phyloP scores from a whole-genome alignment of 2,113 vertebrate genomes.

The Onychostruthus taczanowskii region DNA sequence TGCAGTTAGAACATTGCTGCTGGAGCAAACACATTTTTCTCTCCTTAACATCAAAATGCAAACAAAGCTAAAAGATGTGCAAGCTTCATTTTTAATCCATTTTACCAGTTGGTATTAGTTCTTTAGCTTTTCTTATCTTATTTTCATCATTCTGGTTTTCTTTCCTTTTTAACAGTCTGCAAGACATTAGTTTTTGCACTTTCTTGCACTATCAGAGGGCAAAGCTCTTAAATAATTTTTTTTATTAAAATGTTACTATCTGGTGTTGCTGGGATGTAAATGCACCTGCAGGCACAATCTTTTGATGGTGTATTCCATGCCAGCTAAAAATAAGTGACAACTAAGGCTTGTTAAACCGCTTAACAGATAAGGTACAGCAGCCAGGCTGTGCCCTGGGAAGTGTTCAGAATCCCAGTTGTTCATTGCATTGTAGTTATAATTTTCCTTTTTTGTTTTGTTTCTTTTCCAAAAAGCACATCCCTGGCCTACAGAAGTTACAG shows the following conservation, averaged over 20 bases:
- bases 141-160: not conserved
- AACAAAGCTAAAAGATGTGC: not conserved
- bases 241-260: not conserved
- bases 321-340: constrained; percentile 57
- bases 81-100: not conserved
- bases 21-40: not conserved
- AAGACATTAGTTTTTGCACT: not conserved
- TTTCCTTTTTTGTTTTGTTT: not conserved
- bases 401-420: not conserved
- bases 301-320: not conserved
- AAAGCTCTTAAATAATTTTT: not conserved
- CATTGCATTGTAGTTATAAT: not conserved
- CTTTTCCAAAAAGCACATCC: not conserved
- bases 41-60: not conserved
- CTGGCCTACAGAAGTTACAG: not conserved
- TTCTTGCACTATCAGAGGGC: not conserved
- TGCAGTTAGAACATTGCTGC: not conserved
- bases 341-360: constrained; percentile 55
- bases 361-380: constrained; percentile 47
- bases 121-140: not conserved
- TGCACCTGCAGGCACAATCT: not conserved
- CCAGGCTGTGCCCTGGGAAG: not conserved
- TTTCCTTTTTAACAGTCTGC: not conserved
- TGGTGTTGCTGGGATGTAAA: not conserved
- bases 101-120: not conserved